These are phyloP conservation scores for Elephas maximus DNA, from an alignment of 2,113 vertebrate species.

Conservation along the genomic window DNA sequence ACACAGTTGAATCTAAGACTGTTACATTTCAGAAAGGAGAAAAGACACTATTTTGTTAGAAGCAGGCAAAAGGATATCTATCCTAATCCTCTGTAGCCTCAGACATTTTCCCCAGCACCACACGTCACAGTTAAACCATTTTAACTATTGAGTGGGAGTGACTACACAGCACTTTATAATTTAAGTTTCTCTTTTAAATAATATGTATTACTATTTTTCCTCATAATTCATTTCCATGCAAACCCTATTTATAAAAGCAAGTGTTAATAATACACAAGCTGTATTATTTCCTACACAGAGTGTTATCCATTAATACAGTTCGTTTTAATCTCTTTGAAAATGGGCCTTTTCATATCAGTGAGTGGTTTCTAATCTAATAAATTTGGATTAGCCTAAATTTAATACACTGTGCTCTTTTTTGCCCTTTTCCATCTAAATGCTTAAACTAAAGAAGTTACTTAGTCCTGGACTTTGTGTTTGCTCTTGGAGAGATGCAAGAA, in stretches of 20 bases:
- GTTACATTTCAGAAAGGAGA: conserved; percentile 53
- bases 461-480: conserved; percentile 45
- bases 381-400: conserved; percentile 49
- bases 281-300: not conserved
- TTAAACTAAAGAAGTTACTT: conserved; percentile 59
- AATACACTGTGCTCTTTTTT: not conserved
- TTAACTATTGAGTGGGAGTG: conserved; percentile 19
- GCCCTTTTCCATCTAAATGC: conserved; percentile 30
- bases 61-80: conserved; percentile 47
- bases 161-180: conserved; percentile 35
- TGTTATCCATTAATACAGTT: not conserved
- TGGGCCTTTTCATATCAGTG: conserved; percentile 37
- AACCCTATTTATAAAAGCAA: conserved; percentile 60
- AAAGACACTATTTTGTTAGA: conserved; percentile 59
- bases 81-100: not conserved
- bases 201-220: conserved; percentile 30
- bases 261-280: conserved; percentile 7
- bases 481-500: conserved; percentile 63
- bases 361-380: conserved; percentile 64
- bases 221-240: conserved; percentile 50
- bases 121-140: conserved; percentile 28
- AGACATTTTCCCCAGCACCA: not conserved
- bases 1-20: conserved; percentile 63
- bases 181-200: conserved; percentile 56
- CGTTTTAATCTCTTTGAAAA: conserved; percentile 44